Evolutionary conservation across 2,113 vertebrate species (phyloP).

Genomic region (Felis chaus): DNA sequence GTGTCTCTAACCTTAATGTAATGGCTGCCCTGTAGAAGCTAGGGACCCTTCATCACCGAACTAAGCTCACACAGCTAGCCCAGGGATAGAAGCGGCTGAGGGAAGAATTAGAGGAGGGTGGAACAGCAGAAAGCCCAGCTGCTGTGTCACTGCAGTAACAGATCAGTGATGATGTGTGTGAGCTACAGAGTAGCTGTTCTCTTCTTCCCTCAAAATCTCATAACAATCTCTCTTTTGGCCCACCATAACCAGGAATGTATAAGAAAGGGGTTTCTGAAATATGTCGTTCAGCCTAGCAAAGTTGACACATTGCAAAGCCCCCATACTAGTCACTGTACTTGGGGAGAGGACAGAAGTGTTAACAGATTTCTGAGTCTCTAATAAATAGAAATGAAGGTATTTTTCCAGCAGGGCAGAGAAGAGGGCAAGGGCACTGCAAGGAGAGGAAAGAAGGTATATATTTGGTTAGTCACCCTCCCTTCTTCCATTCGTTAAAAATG

Average conservation of each 20-base stretch:
- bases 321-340: background rate
- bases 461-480: background rate
- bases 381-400: background rate
- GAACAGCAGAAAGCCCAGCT: background rate
- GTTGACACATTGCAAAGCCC: background rate
- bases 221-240: background rate
- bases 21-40: background rate
- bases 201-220: slow-evolving; percentile 4
- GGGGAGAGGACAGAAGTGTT: background rate
- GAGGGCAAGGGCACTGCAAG: background rate
- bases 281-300: background rate
- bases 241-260: background rate
- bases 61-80: background rate
- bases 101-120: background rate
- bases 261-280: background rate
- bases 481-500: slow-evolving; percentile 20
- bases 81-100: background rate
- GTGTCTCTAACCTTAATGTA: background rate
- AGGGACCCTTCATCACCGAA: background rate
- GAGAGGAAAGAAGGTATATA: background rate
- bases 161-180: background rate
- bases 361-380: background rate
- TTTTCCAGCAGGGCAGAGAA: background rate
- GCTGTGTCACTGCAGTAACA: background rate
- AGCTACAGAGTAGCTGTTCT: background rate